Evolutionary conservation across 2,797 vertebrate species (phyloP), one percentile per base, ranked within the genome.

Genomic region (Pseudotriccus pelzelni): DNA sequence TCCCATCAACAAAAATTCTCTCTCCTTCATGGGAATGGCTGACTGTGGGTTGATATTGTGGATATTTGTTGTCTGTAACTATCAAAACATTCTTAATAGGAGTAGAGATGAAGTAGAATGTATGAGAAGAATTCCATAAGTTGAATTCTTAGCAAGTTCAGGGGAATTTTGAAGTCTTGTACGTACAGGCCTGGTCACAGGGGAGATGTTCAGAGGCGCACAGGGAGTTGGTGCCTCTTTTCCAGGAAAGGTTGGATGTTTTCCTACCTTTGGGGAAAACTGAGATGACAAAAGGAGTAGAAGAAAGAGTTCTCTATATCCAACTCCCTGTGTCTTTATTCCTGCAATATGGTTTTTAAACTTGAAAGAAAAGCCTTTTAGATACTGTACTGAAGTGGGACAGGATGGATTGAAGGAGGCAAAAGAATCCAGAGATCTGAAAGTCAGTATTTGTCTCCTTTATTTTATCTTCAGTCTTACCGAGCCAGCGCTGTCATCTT

Each of bases 101-200:
- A 86, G 10, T 83, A 52, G 93, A 94, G 43, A 58, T 73, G 25
- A 94, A 90, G 58, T 70, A 90, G 56, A 74, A 76, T 2, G 2
- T 89, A 15, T 6, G 41, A 36, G 56, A 94, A 84, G 79, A 96
- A 94, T 97, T 96, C 85, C 28, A n/a, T 84, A 79, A 68, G 49
- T 43, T 75, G 96, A 92, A 72, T 87, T 91, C 22, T 90, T 80
- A 44, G 36, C 49, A 60, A 82, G 50, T 58, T 66, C 67, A 63
- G 87, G 72, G 34, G 72, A 92, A 60, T 83, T 66, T 58, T 36
- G n/a, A 84, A 87, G 56, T 66, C 52, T 77, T 90, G 39, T 78
- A 34, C 63, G 3, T 69, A 52, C 58, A 94, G 62, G 37, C 34
- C 28, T 93, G 46, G 41, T 64, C 52, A 19, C 3, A 36, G n/a